Base-by-base conservation (phyloP, 2,113 vertebrate genomes). In the Myotis yumanensis region DNA sequence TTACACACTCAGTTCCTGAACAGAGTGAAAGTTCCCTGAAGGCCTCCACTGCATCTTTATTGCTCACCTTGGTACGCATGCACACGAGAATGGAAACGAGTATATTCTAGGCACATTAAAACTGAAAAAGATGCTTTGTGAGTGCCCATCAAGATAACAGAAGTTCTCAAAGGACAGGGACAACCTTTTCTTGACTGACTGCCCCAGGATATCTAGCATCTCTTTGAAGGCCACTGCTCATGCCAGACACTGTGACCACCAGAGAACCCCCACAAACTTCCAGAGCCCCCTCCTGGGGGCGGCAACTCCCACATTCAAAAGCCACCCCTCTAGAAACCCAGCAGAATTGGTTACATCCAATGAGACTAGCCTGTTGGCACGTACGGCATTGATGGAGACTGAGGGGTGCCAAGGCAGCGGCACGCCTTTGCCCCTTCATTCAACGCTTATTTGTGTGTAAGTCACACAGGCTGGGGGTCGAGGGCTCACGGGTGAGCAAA, bases 391-490 rank as follows among this genome's bases (percentile, higher is more conserved):
- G 83, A n/a, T 11, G 14, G 37, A 40, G 28, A 7, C 0, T 23
- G 43, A 28, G 7, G 72, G 0, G 11, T 4, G 7, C 14, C 11
- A 4, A 15, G 0, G 8, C 5, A 7, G 46, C 0, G 2, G 5
- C 79, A 11, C 12, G 3, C 16, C 32, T 51, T 35, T 37, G 1
- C 54, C 20, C 12, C 16, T 57, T 25, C 54, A 2, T 23, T 37
- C 35, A 37, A 4, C 20, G 40, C 17, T 3, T 16, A 2, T 10
- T 5, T 66, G 30, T 79, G 28, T 14, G 7, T 7, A 1, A 10
- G 18, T 15, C 4, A 46, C 59, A 64, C 4, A 25, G 79, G 72
- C 79, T 66, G 52, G 43, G 10, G 23, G 14, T 14, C 11, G 52
- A 54, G 64, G 86, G 71, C 43, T n/a, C 54, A 28, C 11, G 6